Conservation (phyloP, 2,888 invertebrate species). For the Cacoxenus indagator region DNA sequence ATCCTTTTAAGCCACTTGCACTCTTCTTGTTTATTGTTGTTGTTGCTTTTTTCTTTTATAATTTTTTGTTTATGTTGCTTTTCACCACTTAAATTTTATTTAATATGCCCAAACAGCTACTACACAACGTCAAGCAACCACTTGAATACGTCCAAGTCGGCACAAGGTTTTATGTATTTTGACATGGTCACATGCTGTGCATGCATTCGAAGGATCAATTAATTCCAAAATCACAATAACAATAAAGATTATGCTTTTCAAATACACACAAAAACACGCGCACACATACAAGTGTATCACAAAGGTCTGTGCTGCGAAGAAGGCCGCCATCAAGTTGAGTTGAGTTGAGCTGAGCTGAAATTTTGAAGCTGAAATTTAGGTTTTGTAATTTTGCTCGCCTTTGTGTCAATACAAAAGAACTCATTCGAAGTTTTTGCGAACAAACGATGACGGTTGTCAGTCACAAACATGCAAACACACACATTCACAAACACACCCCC, state of each 20-base stretch:
- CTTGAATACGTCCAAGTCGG: no score
- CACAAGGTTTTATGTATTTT: conserved; percentile 30
- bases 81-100: conserved; percentile 22
- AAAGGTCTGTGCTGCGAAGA: neutral
- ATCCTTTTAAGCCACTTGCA: conserved; percentile 55
- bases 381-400: neutral
- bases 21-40: conserved; percentile 10
- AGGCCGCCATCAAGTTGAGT: neutral
- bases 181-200: conserved; percentile 6
- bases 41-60: conserved; percentile 23
- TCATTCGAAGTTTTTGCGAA: neutral
- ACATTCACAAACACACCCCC: no score
- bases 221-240: conserved; percentile 62
- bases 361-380: conserved; percentile 21
- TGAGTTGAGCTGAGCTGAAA: neutral
- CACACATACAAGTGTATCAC: neutral
- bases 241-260: conserved; percentile 55
- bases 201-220: conserved; percentile 42
- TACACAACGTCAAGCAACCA: no score
- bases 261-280: neutral
- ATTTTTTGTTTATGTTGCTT: conserved; percentile 22
- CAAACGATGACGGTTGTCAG: neutral
- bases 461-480: neutral
- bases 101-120: conserved; percentile 41
- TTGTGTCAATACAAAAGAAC: neutral